These are phyloP conservation scores for Myocastor coypus DNA, from an alignment of 2,113 vertebrate genomes.

Conservation along the genomic window DNA sequence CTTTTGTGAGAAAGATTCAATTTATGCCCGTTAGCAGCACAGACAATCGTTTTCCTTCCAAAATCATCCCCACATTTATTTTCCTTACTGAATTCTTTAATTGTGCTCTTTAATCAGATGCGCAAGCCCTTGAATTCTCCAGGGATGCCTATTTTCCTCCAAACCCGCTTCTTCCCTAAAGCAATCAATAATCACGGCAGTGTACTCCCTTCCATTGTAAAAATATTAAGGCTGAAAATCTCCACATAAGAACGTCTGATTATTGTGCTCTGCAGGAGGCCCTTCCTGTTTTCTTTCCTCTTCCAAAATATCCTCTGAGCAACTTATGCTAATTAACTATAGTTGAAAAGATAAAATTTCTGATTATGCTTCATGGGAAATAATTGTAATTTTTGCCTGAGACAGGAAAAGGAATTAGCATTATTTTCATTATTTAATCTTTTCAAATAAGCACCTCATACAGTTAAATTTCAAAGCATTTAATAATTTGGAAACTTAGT, in stretches of 20 bases:
- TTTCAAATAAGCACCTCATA: slow-evolving; percentile 50
- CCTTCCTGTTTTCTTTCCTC: slow-evolving; percentile 69
- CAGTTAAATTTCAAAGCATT: slow-evolving; percentile 39
- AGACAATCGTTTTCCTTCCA: not conserved
- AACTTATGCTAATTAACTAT: slow-evolving; percentile 82
- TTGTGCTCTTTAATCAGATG: slow-evolving; percentile 72
- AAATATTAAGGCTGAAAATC: slow-evolving; percentile 72
- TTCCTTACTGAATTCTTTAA: slow-evolving; percentile 47
- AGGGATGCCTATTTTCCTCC: not conserved
- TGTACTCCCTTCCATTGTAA: slow-evolving; percentile 65
- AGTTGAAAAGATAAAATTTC: slow-evolving; percentile 75
- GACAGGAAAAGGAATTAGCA: slow-evolving; percentile 41
- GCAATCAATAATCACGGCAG: slow-evolving; percentile 66
- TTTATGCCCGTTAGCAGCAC: slow-evolving; percentile 48
- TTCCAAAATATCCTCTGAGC: slow-evolving; percentile 81
- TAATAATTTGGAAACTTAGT: slow-evolving; percentile 34
- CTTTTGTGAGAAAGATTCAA: slow-evolving; percentile 53
- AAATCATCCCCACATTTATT: slow-evolving; percentile 25
- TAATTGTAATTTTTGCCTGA: slow-evolving; percentile 53
- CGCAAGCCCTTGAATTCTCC: slow-evolving; percentile 61
- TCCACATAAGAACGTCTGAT: slow-evolving; percentile 57
- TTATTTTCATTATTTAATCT: slow-evolving; percentile 49
- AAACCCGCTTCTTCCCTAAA: slow-evolving; percentile 32
- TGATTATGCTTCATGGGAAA: slow-evolving; percentile 60
- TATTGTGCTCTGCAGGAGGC: slow-evolving; percentile 73